These are phyloP conservation scores for Poecilobothrus nobilitatus DNA, from an alignment of 2,888 invertebrate genomes.

Conservation along the genomic window DNA sequence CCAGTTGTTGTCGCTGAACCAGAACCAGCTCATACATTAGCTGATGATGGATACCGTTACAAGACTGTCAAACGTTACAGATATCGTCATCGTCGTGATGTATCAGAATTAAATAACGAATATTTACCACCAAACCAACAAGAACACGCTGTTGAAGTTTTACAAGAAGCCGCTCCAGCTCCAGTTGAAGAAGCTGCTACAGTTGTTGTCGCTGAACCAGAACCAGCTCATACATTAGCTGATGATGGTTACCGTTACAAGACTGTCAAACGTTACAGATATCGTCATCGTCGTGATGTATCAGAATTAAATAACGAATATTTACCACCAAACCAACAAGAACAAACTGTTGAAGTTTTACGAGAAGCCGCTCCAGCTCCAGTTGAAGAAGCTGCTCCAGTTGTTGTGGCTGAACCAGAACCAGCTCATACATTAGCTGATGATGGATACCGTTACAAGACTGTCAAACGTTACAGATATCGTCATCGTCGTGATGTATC, in stretches of 20 bases:
- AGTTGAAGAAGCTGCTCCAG: not conserved
- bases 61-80: not conserved
- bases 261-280: slow-evolving; percentile 24
- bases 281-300: slow-evolving; percentile 26
- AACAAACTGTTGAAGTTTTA: slow-evolving; percentile 26
- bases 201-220: slow-evolving; percentile 16
- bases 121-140: slow-evolving; percentile 27
- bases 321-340: slow-evolving; percentile 28
- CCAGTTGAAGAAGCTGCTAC: slow-evolving; percentile 11
- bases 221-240: slow-evolving; percentile 22
- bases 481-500: slow-evolving; percentile 35
- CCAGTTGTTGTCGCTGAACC: slow-evolving; percentile 13
- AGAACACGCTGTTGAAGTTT: not conserved
- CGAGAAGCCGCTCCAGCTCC: slow-evolving; percentile 18
- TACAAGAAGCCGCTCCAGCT: slow-evolving; percentile 4
- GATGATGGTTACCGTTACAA: slow-evolving; percentile 28
- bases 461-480: slow-evolving; percentile 15
- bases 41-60: not conserved
- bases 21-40: slow-evolving; percentile 1
- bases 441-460: slow-evolving; percentile 29
- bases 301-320: slow-evolving; percentile 21
- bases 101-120: slow-evolving; percentile 15
- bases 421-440: slow-evolving; percentile 31
- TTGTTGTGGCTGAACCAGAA: slow-evolving; percentile 21
- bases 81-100: slow-evolving; percentile 23